These are phyloP conservation scores for Protonibea diacanthus DNA, from an alignment of 2,797 vertebrate genomes.

Conservation along the genomic window DNA sequence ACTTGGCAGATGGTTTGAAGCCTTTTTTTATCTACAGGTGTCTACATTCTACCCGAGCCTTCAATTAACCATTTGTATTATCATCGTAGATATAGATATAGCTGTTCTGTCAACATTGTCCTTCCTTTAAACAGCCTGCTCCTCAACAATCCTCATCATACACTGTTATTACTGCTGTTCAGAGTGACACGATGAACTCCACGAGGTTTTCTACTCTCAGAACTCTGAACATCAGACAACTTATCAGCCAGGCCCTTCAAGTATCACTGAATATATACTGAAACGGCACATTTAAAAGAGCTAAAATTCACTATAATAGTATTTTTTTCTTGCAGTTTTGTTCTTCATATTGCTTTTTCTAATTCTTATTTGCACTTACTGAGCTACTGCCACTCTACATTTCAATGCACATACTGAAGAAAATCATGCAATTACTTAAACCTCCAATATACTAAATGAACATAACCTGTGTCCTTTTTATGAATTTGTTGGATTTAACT, in stretches of 20 bases:
- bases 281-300: too few relatives aligned
- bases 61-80: slow-evolving; percentile 2
- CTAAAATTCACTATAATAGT: too few relatives aligned
- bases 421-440: not conserved
- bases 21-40: slow-evolving; percentile 1
- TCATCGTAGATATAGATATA: too few relatives aligned
- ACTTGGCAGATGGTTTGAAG: not conserved
- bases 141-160: not conserved
- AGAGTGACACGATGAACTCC: not conserved
- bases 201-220: too few relatives aligned
- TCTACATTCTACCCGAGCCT: not conserved
- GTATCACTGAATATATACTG: too few relatives aligned
- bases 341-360: not conserved
- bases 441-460: too few relatives aligned
- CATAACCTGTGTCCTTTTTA: not conserved
- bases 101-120: not conserved
- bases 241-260: too few relatives aligned
- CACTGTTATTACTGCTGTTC: not conserved
- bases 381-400: not conserved
- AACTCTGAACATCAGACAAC: too few relatives aligned
- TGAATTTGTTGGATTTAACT: not conserved
- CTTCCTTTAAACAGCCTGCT: not conserved
- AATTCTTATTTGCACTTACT: not conserved
- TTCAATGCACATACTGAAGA: not conserved
- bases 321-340: not conserved